A percentile compares a stretch with the other conserved stretches of the same genome.
Evolutionary conservation across 2,888 invertebrate species (phyloP).

Genomic region (Ecliptopera silaceata): DNA sequence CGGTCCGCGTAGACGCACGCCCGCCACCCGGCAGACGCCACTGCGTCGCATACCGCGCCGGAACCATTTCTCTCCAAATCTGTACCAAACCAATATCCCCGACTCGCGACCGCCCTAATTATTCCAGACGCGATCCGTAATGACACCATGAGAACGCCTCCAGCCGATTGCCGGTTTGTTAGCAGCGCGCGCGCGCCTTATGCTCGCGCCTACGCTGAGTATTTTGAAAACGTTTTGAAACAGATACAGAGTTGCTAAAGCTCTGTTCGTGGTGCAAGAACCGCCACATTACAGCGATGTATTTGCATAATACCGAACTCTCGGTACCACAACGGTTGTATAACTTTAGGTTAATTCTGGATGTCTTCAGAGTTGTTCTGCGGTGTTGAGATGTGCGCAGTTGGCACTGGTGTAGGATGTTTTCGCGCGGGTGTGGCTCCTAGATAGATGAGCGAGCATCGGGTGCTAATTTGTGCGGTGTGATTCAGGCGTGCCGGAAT

Average conservation of each 20-base stretch:
- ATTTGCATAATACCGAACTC: conserved; percentile 79
- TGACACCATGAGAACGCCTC: conserved; percentile 43
- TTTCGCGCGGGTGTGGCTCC: conserved; percentile 59
- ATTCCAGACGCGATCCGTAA: conserved; percentile 51
- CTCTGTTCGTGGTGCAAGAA: conserved; percentile 75
- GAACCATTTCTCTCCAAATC: conserved; percentile 58
- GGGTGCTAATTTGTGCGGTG: conserved; percentile 60
- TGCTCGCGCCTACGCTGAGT: conserved; percentile 63
- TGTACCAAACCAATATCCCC: conserved; percentile 41
- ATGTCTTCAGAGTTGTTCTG: conserved; percentile 27
- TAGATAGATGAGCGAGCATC: conserved; percentile 57
- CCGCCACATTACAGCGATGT: conserved; percentile 69
- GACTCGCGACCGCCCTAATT: conserved; percentile 47
- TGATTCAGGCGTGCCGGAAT: conserved; percentile 78
- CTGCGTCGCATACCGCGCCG: conserved; percentile 73
- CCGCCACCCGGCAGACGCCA: conserved; percentile 77
- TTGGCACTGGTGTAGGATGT: conserved; percentile 58
- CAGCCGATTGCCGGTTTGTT: conserved; percentile 49
- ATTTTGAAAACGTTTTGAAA: conserved; percentile 81
- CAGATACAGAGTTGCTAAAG: conserved; percentile 76
- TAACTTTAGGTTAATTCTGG: conserved; percentile 53
- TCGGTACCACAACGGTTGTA: conserved; percentile 68
- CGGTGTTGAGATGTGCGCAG: conserved; percentile 38
- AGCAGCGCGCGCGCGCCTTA: conserved; percentile 44
- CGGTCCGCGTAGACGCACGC: conserved; percentile 68